Base-by-base conservation (phyloP, 2,888 invertebrate genomes). In the Gandaritis pyraliata region DNA sequence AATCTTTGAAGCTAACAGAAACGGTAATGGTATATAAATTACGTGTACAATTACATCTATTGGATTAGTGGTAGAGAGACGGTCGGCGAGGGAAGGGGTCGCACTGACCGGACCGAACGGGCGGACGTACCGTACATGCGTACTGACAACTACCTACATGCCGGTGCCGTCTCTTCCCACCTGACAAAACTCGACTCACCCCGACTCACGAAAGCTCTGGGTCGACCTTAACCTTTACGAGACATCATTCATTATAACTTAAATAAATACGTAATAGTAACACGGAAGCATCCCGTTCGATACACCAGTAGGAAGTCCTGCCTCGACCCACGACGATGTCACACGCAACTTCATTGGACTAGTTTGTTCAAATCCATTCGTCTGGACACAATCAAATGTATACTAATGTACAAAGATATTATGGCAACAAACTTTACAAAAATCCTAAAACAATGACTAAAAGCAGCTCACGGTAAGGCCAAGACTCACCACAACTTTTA, bases 351-450 rank as follows among this genome's bases (percentile, higher is more conserved):
- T 81, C 83, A 85, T 85, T 85, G 87, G 91, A 92, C 91, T 90
- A 92, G 91, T 90, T 89, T 89, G 90, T 88, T 91, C 90, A 87
- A 90, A 89, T 90, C 88, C 88, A 87, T 87, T 80, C 85, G 81
- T 86, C 81, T 87, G 88, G 90, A 90, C 88, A 87, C 79, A 80
- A 86, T 86, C 81, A 80, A 84, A 86, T 87, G 88, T 89, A 90
- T 88, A 89, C 88, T 90, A 90, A 89, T 86, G 88, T 90, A 91
- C 87, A 90, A 90, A 89, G 90, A 90, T 91, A 91, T 91, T 90
- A 92, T 92, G 91, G 91, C 91, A 92, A 92, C 91, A 90, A 90
- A 92, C 90, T 91, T 91, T 90, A 91, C 90, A 91, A 90, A 91
- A 89, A 87, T 86, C 88, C 90, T 90, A 91, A 92, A 92, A 91